A percentile compares a stretch with the other conserved stretches of the same genome.
These are phyloP conservation scores for Geotrupes spiniger DNA, from an alignment of 2,888 invertebrate genomes.

Conservation along the genomic window DNA sequence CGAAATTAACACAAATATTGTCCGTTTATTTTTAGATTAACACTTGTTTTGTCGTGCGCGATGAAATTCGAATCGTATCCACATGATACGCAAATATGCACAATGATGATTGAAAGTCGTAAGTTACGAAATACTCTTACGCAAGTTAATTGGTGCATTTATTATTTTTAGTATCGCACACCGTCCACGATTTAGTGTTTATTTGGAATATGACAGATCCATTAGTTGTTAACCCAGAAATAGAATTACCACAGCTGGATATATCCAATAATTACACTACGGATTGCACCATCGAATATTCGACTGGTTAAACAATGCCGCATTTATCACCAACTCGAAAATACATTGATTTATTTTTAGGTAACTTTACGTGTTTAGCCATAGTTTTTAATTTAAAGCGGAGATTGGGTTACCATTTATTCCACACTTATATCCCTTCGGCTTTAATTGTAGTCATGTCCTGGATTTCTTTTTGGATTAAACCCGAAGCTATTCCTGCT, in stretches of 20 bases:
- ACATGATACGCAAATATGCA: slow-evolving; percentile 90
- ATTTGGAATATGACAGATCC: slow-evolving; percentile 88
- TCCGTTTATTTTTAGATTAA: slow-evolving; percentile 62
- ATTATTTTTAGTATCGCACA: slow-evolving; percentile 72
- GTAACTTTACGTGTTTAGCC: slow-evolving; percentile 91
- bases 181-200: slow-evolving; percentile 84
- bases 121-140: slow-evolving; percentile 48
- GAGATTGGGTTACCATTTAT: slow-evolving; percentile 83
- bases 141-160: not conserved
- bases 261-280: slow-evolving; percentile 82
- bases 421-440: slow-evolving; percentile 90
- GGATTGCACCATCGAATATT: slow-evolving; percentile 85
- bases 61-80: slow-evolving; percentile 95
- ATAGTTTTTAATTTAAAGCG: slow-evolving; percentile 81
- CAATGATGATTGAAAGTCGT: slow-evolving; percentile 94
- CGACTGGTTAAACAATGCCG: slow-evolving; percentile 59
- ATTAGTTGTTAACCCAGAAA: slow-evolving; percentile 81
- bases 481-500: slow-evolving; percentile 88
- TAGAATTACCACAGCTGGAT: slow-evolving; percentile 85
- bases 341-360: slow-evolving; percentile 48
- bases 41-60: slow-evolving; percentile 85
- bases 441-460: slow-evolving; percentile 92
- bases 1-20: not conserved
- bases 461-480: slow-evolving; percentile 96
- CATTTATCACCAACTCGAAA: not conserved